Conservation (phyloP, 2,888 invertebrate genomes). For the Drosophila borealis region DNA sequence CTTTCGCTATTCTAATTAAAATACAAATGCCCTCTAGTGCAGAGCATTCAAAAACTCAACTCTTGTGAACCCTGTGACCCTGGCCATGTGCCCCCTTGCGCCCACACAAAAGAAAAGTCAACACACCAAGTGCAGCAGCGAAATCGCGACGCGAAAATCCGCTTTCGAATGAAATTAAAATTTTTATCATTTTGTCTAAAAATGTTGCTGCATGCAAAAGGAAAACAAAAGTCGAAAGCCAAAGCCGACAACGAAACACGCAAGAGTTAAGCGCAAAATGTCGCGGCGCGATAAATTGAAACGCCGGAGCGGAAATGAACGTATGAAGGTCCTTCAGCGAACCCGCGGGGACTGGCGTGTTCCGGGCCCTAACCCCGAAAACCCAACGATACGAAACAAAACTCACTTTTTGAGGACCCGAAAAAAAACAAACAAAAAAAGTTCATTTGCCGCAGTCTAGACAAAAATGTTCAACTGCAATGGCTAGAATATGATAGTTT, state of each 20-base stretch:
- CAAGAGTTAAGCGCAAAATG: constrained; percentile 76
- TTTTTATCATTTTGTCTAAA: constrained; percentile 74
- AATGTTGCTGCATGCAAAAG: constrained; percentile 65
- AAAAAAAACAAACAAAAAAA: constrained; percentile 42
- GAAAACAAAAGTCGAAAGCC: constrained; percentile 35
- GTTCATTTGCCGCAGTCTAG: constrained; percentile 79
- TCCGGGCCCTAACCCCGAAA: constrained; percentile 14
- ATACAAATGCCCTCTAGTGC: not conserved
- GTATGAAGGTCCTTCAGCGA: constrained; percentile 65
- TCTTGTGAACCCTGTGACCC: constrained; percentile 29
- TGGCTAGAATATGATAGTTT: constrained; percentile 9
- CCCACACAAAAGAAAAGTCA: constrained; percentile 39
- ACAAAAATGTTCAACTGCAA: constrained; percentile 73
- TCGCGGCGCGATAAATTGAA: constrained; percentile 76
- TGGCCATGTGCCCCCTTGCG: not conserved
- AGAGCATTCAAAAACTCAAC: constrained; percentile 37
- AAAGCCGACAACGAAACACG: constrained; percentile 48
- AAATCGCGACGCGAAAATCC: constrained; percentile 64
- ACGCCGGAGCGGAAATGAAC: constrained; percentile 54
- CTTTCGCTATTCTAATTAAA: not conserved
- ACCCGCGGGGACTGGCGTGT: constrained; percentile 24
- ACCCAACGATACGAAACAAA: constrained; percentile 45
- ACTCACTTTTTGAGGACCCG: constrained; percentile 69
- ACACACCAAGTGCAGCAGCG: constrained; percentile 32
- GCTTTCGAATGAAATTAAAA: constrained; percentile 76